Conservation (phyloP, 1,140 invertebrate species). For the Batillaria attramentaria region DNA sequence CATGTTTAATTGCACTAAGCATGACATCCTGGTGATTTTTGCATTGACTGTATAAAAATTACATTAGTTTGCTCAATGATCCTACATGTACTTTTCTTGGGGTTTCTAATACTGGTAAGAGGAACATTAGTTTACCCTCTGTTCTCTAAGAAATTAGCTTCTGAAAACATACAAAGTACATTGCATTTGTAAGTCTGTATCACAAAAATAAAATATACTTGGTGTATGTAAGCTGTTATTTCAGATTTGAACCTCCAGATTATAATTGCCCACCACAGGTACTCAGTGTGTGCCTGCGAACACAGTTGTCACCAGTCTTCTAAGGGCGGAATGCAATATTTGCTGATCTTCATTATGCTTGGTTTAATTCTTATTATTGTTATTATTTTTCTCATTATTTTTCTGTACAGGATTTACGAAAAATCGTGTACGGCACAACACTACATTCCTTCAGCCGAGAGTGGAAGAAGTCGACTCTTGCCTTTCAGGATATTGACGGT, state of each 20-base stretch:
- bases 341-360: background rate
- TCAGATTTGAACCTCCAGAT: background rate
- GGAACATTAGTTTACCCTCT: background rate
- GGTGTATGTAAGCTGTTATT: background rate
- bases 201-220: background rate
- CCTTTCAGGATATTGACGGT: conserved; percentile 48
- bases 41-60: background rate
- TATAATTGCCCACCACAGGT: conserved; percentile 1
- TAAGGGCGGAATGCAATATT: background rate
- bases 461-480: conserved; percentile 51
- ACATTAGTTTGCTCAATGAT: background rate
- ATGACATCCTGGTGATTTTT: background rate
- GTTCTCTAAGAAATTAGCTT: too few relatives aligned
- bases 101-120: background rate
- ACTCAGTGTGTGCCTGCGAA: background rate
- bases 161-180: too few relatives aligned
- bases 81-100: background rate
- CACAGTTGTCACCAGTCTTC: background rate
- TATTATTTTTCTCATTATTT: background rate
- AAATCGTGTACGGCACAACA: conserved; percentile 47
- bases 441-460: conserved; percentile 54
- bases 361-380: background rate
- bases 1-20: background rate
- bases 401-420: conserved; percentile 45
- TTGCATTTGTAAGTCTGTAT: background rate